Evolutionary conservation across 2,888 invertebrate species (phyloP).

Genomic region (Caenorhabditis macrosperma): DNA sequence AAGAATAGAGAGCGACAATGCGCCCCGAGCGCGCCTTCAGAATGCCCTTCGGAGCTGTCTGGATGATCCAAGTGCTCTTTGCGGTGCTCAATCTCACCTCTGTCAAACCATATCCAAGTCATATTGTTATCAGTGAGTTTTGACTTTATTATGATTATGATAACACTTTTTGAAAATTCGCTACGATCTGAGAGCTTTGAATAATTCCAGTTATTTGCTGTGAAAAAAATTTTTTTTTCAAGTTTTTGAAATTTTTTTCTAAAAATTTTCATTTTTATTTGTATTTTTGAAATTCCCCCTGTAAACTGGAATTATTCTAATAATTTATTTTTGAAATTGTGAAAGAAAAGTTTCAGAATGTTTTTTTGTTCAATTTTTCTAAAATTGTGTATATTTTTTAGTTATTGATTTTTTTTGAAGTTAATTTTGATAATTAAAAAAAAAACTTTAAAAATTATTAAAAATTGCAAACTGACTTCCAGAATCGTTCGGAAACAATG

Average conservation of each 20-base stretch:
- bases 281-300: not conserved
- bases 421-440: not conserved
- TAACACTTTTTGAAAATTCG: not conserved
- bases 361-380: not conserved
- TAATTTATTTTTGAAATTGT: not conserved
- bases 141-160: not conserved
- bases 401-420: not conserved
- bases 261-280: too few species aligned
- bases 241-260: not conserved
- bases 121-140: conserved; percentile 62
- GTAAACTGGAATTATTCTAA: too few species aligned
- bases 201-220: too few species aligned
- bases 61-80: conserved; percentile 27
- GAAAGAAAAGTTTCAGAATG: too few species aligned
- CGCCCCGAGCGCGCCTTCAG: not conserved
- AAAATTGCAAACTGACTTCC: conserved; percentile 13
- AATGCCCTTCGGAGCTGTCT: conserved; percentile 3
- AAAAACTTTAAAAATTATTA: not conserved
- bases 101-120: conserved; percentile 59
- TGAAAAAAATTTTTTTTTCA: too few species aligned
- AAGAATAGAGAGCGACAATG: not conserved
- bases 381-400: too few species aligned
- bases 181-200: too few species aligned
- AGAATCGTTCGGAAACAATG: conserved; percentile 76
- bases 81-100: conserved; percentile 43